Percentiles rank a stretch among this genome's conserved stretches.
Evolutionary conservation across 2,797 vertebrate genomes (phyloP).

Genomic region (Gambusia yucatana): DNA sequence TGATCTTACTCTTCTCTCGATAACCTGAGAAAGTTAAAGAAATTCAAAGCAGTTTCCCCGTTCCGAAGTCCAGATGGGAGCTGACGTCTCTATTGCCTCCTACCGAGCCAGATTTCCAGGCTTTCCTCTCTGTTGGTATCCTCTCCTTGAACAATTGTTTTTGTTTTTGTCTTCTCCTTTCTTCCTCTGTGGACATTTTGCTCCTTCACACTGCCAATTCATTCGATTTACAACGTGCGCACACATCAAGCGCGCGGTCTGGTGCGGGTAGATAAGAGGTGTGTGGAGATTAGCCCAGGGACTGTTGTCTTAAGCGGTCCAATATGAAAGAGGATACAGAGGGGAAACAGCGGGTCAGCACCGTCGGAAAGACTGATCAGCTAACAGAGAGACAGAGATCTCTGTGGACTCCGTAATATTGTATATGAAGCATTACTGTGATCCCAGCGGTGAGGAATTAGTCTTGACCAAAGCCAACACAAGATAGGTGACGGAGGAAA

Average conservation of each 20-base stretch:
- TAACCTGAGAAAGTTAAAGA: slow-evolving; percentile 7
- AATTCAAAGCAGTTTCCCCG: background rate
- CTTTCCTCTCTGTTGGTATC: background rate
- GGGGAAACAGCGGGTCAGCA: slow-evolving; percentile 30
- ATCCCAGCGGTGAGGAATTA: background rate
- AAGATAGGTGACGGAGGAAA: background rate
- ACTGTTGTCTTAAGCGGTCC: slow-evolving; percentile 58
- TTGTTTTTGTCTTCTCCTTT: background rate
- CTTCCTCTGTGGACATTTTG: background rate
- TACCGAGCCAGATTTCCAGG: background rate
- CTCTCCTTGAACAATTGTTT: background rate
- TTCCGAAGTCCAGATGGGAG: background rate
- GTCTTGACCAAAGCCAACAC: background rate
- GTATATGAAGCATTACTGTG: slow-evolving; percentile 11
- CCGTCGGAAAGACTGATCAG: slow-evolving; percentile 31
- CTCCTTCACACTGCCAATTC: slow-evolving; percentile 2
- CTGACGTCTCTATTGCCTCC: background rate
- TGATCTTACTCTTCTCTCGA: background rate
- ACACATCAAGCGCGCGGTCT: slow-evolving; percentile 40
- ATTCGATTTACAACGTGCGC: slow-evolving; percentile 8
- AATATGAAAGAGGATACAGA: slow-evolving; percentile 47
- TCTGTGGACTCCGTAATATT: slow-evolving; percentile 6
- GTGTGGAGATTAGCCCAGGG: slow-evolving; percentile 61
- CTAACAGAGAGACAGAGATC: slow-evolving; percentile 23
- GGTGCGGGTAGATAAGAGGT: slow-evolving; percentile 67